Conservation (phyloP, 1,140 invertebrate species). For the Aphelinus atriplicis region DNA sequence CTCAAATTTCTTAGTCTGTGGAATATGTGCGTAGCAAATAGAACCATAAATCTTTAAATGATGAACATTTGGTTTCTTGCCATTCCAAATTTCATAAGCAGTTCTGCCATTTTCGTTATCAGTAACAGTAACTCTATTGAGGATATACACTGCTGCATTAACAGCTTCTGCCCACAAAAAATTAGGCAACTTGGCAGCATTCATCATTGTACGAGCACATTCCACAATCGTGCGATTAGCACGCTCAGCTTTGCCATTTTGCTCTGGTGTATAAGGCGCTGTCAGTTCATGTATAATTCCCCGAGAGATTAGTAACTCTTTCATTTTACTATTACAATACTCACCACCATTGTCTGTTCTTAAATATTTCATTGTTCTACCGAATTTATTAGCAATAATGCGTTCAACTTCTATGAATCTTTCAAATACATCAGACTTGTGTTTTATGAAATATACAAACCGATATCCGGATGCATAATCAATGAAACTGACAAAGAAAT, state of each 20-base stretch:
- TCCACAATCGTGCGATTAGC: background rate
- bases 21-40: background rate
- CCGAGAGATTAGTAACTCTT: no score
- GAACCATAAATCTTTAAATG: constrained; percentile 32
- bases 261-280: background rate
- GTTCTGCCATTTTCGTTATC: background rate
- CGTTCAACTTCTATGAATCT: constrained; percentile 50
- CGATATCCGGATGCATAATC: constrained; percentile 48
- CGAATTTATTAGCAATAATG: constrained; percentile 49
- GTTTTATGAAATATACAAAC: constrained; percentile 54
- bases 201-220: background rate
- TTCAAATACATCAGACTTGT: constrained; percentile 52
- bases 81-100: background rate
- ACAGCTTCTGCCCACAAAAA: background rate
- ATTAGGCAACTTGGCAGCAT: background rate
- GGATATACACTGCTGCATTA: background rate
- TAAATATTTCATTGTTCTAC: constrained; percentile 46
- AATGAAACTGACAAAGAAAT: constrained; percentile 46
- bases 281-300: background rate
- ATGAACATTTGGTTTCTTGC: constrained; percentile 29
- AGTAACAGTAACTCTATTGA: background rate
- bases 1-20: background rate
- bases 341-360: constrained; percentile 40
- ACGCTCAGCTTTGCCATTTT: background rate
- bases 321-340: no score